Base-by-base conservation (phyloP, 1,140 invertebrate genomes). In the Leptinotarsa defecta region DNA sequence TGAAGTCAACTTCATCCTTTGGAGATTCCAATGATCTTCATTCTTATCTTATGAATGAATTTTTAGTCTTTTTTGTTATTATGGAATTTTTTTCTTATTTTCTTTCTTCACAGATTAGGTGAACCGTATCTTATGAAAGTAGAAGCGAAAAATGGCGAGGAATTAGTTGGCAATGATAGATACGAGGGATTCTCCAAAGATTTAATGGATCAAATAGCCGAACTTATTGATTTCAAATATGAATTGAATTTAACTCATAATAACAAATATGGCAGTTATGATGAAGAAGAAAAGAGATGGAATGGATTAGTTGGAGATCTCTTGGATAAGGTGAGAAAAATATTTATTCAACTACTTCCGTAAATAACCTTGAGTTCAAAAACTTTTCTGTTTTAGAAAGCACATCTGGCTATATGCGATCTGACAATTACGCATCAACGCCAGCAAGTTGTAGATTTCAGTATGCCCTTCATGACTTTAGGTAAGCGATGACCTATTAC, bases 391-490 rank as follows among this genome's bases (percentile, higher is more conserved):
- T 87, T 88, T 64, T 84, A 96, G 93, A 93, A 92, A 87, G 95
- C 95, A 13, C 95, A 98, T 87, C 86, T 98, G 27, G 96, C 95
- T 0, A 93, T 98, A 70, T 96, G 94, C 76, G 96, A 97, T 86
- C 85, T 98, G 48, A 97, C 96, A 0, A 97, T 98, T 79, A 98
- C 95, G 1, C 94, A 93, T 76, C 91, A 94, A 27, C 86, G 96
- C 22, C 91, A 95, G 77, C 89, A 91, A 77, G 92, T 89, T 3
- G 95, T 98, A 0, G 96, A 97, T 81, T 97, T 97, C 81, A 95
- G 94, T 0, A 92, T 93, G 82, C 96, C 96, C 0, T 97, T 96
- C 79, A 96, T 97, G 95, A 92, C 93, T 80, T 81, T 96, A 4
- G 94, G 92, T 89, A 85, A 83, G 72, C 6, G 27, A 15, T 68